These are phyloP conservation scores for Glaucomys volans DNA, from an alignment of 2,113 vertebrate species.

Conservation along the genomic window DNA sequence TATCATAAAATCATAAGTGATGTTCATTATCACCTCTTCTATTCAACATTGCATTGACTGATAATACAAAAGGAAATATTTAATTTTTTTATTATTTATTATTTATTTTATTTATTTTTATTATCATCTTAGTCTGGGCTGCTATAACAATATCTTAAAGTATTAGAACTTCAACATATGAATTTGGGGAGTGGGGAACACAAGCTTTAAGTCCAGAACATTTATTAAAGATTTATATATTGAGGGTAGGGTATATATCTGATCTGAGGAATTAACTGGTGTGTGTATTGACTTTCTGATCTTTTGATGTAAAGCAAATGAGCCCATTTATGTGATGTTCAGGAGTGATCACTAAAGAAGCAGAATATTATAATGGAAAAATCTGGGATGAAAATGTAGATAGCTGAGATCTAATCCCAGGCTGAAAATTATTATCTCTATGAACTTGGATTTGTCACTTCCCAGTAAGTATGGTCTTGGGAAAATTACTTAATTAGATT, in stretches of 20 bases:
- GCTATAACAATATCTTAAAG: neutral
- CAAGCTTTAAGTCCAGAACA: neutral
- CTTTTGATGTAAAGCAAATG: constrained; percentile 1
- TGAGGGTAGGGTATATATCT: neutral
- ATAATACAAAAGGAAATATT: no score
- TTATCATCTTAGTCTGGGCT: neutral
- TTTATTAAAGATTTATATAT: neutral
- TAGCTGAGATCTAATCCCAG: neutral
- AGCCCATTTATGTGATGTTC: neutral
- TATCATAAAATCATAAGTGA: neutral
- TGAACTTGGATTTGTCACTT: neutral
- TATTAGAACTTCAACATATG: neutral
- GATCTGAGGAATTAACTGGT: constrained; percentile 18
- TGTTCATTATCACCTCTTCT: no score
- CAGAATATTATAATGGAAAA: neutral
- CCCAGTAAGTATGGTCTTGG: neutral
- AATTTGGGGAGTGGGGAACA: neutral
- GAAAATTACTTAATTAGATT: constrained; percentile 37
- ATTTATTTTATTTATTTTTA: neutral
- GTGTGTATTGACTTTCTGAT: neutral
- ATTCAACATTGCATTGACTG: no score
- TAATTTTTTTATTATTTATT: no score
- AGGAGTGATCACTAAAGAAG: neutral
- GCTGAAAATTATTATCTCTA: neutral
- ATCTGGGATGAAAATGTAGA: neutral